Base-by-base conservation (phyloP, 2,113 vertebrate species). In the Mormoops blainvillei region DNA sequence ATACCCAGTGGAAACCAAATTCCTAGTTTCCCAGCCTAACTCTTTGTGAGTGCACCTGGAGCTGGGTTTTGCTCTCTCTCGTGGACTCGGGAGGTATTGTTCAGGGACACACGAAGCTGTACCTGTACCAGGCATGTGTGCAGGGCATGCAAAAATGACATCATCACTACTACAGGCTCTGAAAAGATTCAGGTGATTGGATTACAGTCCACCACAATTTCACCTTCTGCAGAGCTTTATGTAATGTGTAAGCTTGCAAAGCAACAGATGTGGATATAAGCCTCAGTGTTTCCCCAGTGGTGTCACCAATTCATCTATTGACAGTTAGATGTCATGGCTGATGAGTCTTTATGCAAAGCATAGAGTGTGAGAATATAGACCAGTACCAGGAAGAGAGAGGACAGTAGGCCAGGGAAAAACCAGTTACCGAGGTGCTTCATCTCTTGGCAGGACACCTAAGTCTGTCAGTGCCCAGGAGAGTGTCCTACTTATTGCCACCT, bases 51-150 rank as follows among this genome's bases (percentile, higher is more conserved):
- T 5, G 26, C 2, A 38, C 58, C 33, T 68, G 18, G 43, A 58
- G 3, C 5, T 5, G 54, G 36, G 31, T 43, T 58, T 50, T 31
- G 36, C 0, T 0, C 19, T 20, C 54, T 80, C 48, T 8, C 9
- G 5, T 1, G 16, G 74, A n/a, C 28, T 70, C 45, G 14, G 13
- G 22, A 43, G 43, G 31, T 14, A 12, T 52, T 68, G 12, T 73
- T 50, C 19, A 15, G 28, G n/a, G 26, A 31, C 7, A 33, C 28
- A 10, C 2, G 10, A 77, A 77, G 78, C 41, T 20, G 16, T 22
- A 33, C 63, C 7, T 52, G 28, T 4, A 1, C 22, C 52, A 82
- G 71, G 50, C 68, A n/a, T 41, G 56, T 45, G 36, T 50, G 2
- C 22, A 15, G 19, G 31, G 33, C 26, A 3, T 48, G 36, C 41